These are phyloP conservation scores for Acanthiza pusilla DNA, from an alignment of 2,797 vertebrate genomes.

Conservation along the genomic window DNA sequence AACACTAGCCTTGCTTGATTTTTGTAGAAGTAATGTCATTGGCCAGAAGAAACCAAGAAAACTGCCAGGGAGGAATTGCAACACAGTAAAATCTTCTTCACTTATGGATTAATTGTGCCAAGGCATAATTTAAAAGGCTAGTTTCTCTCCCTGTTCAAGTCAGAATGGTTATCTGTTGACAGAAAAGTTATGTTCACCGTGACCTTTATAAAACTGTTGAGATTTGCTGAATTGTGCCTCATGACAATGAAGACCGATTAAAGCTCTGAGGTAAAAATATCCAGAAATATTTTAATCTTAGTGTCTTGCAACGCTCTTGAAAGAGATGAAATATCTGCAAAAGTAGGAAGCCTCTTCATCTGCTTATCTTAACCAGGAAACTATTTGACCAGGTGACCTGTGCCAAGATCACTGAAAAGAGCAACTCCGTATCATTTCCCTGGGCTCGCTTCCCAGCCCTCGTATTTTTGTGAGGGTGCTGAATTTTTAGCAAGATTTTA, in stretches of 20 bases:
- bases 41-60: neutral
- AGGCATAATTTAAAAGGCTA: neutral
- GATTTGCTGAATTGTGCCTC: neutral
- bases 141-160: neutral
- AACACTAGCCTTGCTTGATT: neutral
- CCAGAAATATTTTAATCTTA: neutral
- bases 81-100: neutral
- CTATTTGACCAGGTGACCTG: neutral
- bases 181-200: neutral
- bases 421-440: neutral
- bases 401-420: neutral
- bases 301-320: neutral
- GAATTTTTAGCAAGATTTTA: neutral
- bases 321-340: neutral
- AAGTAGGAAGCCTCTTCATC: neutral
- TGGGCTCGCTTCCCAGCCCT: neutral
- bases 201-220: neutral
- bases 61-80: neutral
- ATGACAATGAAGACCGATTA: neutral
- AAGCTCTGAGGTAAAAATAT: neutral
- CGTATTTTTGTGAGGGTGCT: neutral
- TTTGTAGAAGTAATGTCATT: neutral
- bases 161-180: neutral
- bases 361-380: slow-evolving; percentile 30
- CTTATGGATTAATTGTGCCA: neutral